Evolutionary conservation across 2,113 vertebrate species (phyloP).

Genomic region (Rhinopomastus cyanomelas): DNA sequence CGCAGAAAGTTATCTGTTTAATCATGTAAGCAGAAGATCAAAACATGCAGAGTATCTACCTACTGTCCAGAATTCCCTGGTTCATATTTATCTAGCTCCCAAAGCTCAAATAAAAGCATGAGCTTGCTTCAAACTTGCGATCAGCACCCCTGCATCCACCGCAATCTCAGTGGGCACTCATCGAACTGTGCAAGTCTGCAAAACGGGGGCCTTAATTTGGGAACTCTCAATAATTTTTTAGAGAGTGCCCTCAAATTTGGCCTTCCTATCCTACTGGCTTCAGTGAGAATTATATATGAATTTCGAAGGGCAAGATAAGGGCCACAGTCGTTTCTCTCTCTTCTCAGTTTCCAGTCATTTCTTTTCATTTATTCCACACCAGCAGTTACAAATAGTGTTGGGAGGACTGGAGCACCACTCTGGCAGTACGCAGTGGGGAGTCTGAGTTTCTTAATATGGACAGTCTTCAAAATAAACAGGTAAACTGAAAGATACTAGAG

Average conservation of each 20-base stretch:
- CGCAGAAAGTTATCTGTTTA: not conserved
- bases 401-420: not conserved
- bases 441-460: not conserved
- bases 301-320: slow-evolving; percentile 39
- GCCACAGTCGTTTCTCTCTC: slow-evolving; percentile 32
- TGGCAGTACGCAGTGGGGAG: slow-evolving; percentile 25
- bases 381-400: slow-evolving; percentile 26
- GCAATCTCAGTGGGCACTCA: not conserved
- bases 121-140: not conserved
- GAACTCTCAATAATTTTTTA: not conserved
- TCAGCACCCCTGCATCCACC: not conserved
- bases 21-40: not conserved
- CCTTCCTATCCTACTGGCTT: not conserved
- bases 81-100: not conserved
- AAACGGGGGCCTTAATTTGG: not conserved
- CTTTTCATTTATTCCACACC: slow-evolving; percentile 59
- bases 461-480: slow-evolving; percentile 47
- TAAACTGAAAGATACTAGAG: slow-evolving; percentile 20
- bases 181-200: not conserved
- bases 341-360: slow-evolving; percentile 15
- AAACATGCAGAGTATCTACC: not conserved
- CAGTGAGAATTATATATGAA: slow-evolving; percentile 23
- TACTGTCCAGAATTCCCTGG: not conserved
- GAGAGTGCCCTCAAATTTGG: not conserved
- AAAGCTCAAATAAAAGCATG: not conserved